Evolutionary conservation across 1,140 invertebrate species (phyloP).

Genomic region (Holotrichia oblita): DNA sequence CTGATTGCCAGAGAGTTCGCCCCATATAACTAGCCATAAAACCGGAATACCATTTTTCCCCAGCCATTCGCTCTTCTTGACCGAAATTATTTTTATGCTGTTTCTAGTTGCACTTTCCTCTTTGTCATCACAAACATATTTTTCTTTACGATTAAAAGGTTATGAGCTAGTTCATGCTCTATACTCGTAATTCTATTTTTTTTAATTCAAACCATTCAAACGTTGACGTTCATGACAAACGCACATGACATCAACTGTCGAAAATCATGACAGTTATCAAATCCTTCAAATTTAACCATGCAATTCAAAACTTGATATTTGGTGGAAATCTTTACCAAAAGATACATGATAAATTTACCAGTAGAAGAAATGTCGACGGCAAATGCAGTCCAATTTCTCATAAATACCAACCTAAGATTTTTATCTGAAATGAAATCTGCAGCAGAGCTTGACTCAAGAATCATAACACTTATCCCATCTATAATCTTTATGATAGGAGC

Average conservation of each 20-base stretch:
- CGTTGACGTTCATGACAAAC: not conserved
- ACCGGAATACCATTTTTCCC: too few species aligned
- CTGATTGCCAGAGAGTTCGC: too few species aligned
- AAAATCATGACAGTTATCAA: not conserved
- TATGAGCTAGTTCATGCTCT: too few species aligned
- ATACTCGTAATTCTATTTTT: too few species aligned
- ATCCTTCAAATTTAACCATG: slow-evolving; percentile 9
- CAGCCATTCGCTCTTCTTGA: too few species aligned
- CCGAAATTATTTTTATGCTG: too few species aligned
- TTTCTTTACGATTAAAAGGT: too few species aligned
- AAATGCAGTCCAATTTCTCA: not conserved
- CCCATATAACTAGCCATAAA: too few species aligned
- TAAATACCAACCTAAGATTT: not conserved
- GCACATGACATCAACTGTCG: not conserved
- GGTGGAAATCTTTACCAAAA: not conserved
- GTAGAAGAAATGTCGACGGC: not conserved
- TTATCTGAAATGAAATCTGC: slow-evolving; percentile 33
- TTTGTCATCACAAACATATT: too few species aligned
- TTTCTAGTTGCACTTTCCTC: too few species aligned
- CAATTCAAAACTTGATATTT: slow-evolving; percentile 19
- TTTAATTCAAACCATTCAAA: too few species aligned
- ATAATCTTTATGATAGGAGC: slow-evolving; percentile 29
- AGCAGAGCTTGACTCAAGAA: slow-evolving; percentile 23
- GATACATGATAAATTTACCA: not conserved
- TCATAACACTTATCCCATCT: slow-evolving; percentile 16